Conservation (phyloP, 2,888 invertebrate species). For the Hirudinaria manillensis region DNA sequence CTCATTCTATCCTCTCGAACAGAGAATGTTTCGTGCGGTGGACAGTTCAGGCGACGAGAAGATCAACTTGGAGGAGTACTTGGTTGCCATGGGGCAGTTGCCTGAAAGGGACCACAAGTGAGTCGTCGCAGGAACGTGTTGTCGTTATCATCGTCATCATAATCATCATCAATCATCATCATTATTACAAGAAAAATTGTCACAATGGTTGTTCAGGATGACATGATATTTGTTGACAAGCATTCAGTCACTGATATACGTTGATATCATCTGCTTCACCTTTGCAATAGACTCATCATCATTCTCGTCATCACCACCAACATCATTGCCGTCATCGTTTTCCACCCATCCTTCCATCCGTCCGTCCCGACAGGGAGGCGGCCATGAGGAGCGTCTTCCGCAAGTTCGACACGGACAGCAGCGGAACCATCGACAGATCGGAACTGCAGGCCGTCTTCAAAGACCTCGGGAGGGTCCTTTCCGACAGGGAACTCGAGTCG, state of each 20-base stretch:
- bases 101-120: slow-evolving; percentile 35
- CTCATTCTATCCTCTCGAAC: not conserved
- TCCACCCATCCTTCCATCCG: not conserved
- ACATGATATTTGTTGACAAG: not conserved
- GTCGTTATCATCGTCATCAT: not conserved
- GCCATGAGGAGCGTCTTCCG: slow-evolving; percentile 34
- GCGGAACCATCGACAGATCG: slow-evolving; percentile 32
- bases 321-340: not conserved
- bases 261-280: not conserved
- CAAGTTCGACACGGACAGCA: slow-evolving; percentile 36
- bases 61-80: slow-evolving; percentile 36
- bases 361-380: slow-evolving; percentile 31
- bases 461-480: slow-evolving; percentile 31
- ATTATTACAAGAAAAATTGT: too few relatives aligned
- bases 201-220: too few relatives aligned
- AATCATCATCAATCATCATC: not conserved
- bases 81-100: slow-evolving; percentile 34
- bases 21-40: slow-evolving; percentile 32
- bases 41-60: slow-evolving; percentile 36
- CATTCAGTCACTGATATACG: not conserved
- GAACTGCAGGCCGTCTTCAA: slow-evolving; percentile 34
- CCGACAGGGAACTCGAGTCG: slow-evolving; percentile 28
- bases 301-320: slow-evolving; percentile 10
- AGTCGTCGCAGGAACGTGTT: not conserved
- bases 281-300: not conserved